Percentiles rank a stretch among this genome's conserved stretches.
Evolutionary conservation across 2,797 vertebrate genomes (phyloP).

Genomic region (Chromobotia macracanthus): DNA sequence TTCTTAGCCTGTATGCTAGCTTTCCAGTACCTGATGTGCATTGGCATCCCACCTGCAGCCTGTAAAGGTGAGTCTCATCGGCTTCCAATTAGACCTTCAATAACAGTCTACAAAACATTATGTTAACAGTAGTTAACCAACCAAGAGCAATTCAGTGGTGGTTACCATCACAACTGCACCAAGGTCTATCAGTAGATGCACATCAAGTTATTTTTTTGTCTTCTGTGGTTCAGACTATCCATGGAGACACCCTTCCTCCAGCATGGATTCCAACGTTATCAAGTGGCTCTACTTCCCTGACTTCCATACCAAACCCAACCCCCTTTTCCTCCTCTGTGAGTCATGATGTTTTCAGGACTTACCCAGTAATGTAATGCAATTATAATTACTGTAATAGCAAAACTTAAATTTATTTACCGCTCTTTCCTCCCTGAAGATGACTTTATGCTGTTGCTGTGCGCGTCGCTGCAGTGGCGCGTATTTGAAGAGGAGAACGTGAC

Average conservation of each 20-base stretch:
- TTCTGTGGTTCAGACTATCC: constrained; percentile 83
- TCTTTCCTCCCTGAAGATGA: constrained; percentile 77
- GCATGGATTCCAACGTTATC: constrained; percentile 89
- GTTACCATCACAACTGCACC: neutral
- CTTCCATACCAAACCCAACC: constrained; percentile 87
- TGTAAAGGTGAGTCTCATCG: constrained; percentile 81
- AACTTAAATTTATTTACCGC: too few relatives aligned
- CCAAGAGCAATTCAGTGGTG: neutral
- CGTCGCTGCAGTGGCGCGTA: constrained; percentile 88
- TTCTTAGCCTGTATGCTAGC: constrained; percentile 88
- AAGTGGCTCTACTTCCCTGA: constrained; percentile 96
- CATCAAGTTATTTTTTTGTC: neutral
- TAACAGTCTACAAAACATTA: constrained; percentile 1
- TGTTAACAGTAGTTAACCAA: neutral
- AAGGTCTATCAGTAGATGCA: neutral
- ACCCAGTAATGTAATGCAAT: too few relatives aligned
- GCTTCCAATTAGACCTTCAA: constrained; percentile 17
- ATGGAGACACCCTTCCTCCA: constrained; percentile 85
- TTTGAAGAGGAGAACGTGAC: constrained; percentile 90
- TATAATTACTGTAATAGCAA: neutral
- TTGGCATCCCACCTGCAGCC: constrained; percentile 89
- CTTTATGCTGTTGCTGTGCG: constrained; percentile 89
- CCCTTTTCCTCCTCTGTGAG: constrained; percentile 93
- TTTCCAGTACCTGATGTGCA: constrained; percentile 91
- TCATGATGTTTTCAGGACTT: constrained; percentile 45